Evolutionary conservation across 1,140 invertebrate species (phyloP).

Genomic region (Temnothorax curvispinosus): DNA sequence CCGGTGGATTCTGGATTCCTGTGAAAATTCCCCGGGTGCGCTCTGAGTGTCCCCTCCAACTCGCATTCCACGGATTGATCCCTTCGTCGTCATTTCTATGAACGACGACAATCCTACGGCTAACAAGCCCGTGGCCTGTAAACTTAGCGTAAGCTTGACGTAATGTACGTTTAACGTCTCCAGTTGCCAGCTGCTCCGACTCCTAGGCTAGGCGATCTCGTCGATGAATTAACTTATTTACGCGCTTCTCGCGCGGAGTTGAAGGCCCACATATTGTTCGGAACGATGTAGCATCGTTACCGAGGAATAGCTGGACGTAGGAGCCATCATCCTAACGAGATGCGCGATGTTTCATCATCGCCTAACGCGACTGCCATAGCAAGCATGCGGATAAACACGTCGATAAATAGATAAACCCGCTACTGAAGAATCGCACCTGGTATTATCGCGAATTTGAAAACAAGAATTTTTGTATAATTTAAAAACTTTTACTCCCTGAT

Average conservation of each 20-base stretch:
- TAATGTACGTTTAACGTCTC: conserved; percentile 42
- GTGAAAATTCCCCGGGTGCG: conserved; percentile 20
- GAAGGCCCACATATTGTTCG: conserved; percentile 39
- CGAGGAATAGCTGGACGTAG: neutral
- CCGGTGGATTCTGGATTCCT: conserved; percentile 35
- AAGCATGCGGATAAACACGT: conserved; percentile 14
- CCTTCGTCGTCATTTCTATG: neutral
- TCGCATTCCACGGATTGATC: conserved; percentile 49
- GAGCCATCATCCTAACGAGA: conserved; percentile 51
- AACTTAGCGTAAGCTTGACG: conserved; percentile 32
- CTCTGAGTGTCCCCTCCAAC: conserved; percentile 30
- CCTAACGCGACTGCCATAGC: neutral
- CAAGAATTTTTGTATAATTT: neutral
- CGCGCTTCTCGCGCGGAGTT: conserved; percentile 18
- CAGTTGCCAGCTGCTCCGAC: conserved; percentile 24
- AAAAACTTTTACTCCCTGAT: neutral
- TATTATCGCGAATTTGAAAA: neutral
- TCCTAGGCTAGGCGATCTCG: conserved; percentile 9
- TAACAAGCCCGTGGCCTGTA: conserved; percentile 43
- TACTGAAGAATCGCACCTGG: conserved; percentile 21
- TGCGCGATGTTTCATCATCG: conserved; percentile 39
- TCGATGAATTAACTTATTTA: conserved; percentile 59
- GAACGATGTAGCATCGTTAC: conserved; percentile 36
- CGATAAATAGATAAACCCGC: conserved; percentile 9
- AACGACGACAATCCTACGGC: conserved; percentile 23